Evolutionary conservation across 2,113 vertebrate species (phyloP).

Genomic region (Oreotrochilus melanogaster): DNA sequence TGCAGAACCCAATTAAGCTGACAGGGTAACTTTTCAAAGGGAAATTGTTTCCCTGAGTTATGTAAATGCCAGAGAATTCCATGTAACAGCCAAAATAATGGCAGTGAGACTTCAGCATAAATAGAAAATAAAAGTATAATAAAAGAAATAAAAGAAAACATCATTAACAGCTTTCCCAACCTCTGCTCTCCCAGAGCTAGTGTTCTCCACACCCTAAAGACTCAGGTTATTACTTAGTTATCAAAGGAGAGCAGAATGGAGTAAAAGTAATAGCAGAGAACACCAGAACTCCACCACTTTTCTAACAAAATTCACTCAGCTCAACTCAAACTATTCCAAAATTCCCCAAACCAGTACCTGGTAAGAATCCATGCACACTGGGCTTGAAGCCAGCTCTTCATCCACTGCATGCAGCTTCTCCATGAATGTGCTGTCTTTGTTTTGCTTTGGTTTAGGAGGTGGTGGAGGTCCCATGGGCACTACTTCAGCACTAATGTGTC

Average conservation of each 20-base stretch:
- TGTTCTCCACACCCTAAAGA: fast-evolving
- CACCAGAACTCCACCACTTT: neutral
- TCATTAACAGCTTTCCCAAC: neutral
- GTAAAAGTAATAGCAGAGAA: neutral
- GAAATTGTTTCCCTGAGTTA: neutral
- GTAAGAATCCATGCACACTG: constrained; percentile 83
- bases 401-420: constrained; percentile 94
- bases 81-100: neutral
- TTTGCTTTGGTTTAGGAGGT: constrained; percentile 77
- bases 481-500: constrained; percentile 79
- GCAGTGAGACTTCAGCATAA: neutral
- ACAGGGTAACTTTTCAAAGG: neutral
- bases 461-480: constrained; percentile 94
- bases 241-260: neutral
- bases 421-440: constrained; percentile 88
- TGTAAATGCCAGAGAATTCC: neutral
- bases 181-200: neutral
- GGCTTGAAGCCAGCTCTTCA: constrained; percentile 86
- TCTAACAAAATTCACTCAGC: no score
- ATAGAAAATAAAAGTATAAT: fast-evolving
- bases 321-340: fast-evolving
- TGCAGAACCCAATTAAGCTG: neutral
- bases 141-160: neutral
- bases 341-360: constrained; percentile 77
- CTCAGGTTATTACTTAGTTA: neutral